A percentile compares a stretch with the other conserved stretches of the same genome.
Evolutionary conservation across 1,140 invertebrate species (phyloP).

Genomic region (Macrostomum lignano): DNA sequence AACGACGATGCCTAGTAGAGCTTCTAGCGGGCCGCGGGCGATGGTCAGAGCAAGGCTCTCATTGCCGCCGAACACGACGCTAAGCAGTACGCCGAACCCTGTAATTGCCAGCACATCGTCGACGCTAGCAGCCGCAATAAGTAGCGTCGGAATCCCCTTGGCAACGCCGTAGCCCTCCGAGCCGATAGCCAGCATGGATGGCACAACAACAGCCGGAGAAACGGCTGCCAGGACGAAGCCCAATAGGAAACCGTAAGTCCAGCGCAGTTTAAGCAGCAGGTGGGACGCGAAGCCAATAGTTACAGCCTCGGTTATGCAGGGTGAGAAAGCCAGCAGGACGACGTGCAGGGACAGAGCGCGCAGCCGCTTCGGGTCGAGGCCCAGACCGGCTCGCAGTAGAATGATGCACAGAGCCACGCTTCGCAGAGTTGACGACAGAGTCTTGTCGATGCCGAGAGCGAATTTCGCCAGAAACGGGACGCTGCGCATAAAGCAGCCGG

Average conservation of each 20-base stretch:
- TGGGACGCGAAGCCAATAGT: background rate
- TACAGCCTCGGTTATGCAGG: background rate
- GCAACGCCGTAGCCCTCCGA: constrained; percentile 56
- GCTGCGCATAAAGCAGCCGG: background rate
- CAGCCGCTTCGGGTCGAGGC: background rate
- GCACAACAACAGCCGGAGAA: constrained; percentile 73
- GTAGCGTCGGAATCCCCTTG: constrained; percentile 76
- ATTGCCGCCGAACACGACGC: constrained; percentile 21
- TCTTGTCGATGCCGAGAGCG: background rate
- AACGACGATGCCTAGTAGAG: constrained; percentile 41
- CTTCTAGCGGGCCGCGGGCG: constrained; percentile 43
- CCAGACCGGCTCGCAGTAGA: constrained; percentile 2
- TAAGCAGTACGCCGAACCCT: constrained; percentile 39
- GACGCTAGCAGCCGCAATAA: constrained; percentile 64
- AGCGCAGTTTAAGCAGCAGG: background rate
- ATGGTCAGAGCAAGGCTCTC: constrained; percentile 21
- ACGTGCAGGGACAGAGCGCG: background rate
- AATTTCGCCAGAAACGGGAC: background rate
- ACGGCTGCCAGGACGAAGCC: constrained; percentile 58
- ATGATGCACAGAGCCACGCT: background rate
- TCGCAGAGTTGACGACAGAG: background rate
- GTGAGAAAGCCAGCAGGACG: background rate
- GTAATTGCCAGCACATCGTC: constrained; percentile 53
- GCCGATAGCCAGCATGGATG: constrained; percentile 50
- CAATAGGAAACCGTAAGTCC: constrained; percentile 4